Evolutionary conservation across 2,797 vertebrate genomes (phyloP).

Genomic region (Gorsachius magnificus): DNA sequence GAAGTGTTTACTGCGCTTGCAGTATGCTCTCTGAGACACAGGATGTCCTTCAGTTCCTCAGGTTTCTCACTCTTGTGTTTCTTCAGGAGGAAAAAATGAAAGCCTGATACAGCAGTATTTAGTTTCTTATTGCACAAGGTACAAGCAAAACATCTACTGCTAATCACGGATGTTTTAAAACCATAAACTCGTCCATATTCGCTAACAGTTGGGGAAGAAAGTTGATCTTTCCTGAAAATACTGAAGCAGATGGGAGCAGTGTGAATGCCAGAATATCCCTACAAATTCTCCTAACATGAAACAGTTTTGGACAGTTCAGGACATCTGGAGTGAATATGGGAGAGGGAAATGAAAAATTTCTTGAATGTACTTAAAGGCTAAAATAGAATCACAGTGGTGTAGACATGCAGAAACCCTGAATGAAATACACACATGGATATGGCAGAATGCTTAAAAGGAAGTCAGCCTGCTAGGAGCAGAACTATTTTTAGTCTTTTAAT

Average conservation of each 20-base stretch:
- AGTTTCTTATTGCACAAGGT: neutral
- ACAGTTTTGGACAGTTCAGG: conserved; percentile 48
- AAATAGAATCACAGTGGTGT: conserved; percentile 70
- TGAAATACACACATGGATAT: conserved; percentile 73
- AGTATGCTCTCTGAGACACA: neutral
- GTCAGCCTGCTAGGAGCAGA: conserved; percentile 64
- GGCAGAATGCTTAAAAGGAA: conserved; percentile 75
- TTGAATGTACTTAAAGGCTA: conserved; percentile 66
- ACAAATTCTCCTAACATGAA: conserved; percentile 45
- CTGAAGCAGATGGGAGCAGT: conserved; percentile 49
- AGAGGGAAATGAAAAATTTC: conserved; percentile 67
- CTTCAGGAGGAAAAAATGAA: neutral
- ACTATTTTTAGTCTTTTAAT: conserved; percentile 78
- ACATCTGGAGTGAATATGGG: conserved; percentile 58
- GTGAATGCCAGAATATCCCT: conserved; percentile 47
- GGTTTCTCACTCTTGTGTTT: neutral
- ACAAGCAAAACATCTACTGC: neutral
- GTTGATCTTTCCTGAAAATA: conserved; percentile 69
- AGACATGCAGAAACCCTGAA: conserved; percentile 72
- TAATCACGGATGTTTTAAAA: neutral
- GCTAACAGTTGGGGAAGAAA: conserved; percentile 30
- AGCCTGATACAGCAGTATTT: neutral
- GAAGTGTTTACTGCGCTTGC: neutral
- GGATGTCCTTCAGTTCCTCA: neutral
- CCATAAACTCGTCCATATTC: conserved; percentile 13